Evolutionary conservation across 1,140 invertebrate species (phyloP).

Genomic region (Drosophila parvula): DNA sequence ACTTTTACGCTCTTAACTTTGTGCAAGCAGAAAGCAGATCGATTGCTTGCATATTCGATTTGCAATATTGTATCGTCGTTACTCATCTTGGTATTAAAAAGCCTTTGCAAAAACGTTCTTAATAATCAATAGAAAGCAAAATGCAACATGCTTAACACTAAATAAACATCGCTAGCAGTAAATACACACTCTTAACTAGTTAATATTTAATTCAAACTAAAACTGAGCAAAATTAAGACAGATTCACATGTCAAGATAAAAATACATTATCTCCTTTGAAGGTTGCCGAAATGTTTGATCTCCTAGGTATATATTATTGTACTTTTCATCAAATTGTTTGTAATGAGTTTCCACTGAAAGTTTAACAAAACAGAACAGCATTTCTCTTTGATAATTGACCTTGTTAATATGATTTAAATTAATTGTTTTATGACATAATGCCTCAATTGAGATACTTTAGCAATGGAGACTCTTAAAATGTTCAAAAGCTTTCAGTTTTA

Average conservation of each 20-base stretch:
- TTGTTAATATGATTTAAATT: background rate
- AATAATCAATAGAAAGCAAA: slow-evolving; percentile 20
- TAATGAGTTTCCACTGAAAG: background rate
- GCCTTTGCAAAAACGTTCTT: slow-evolving; percentile 18
- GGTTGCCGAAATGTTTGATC: background rate
- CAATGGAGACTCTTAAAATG: background rate
- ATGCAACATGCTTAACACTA: slow-evolving; percentile 70
- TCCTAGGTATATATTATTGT: background rate
- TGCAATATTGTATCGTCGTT: too few relatives aligned
- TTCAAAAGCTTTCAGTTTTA: background rate
- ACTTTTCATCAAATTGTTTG: background rate
- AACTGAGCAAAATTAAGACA: slow-evolving; percentile 74
- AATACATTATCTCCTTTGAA: too few relatives aligned
- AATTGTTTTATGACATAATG: background rate
- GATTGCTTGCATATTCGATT: too few relatives aligned
- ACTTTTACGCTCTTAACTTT: too few relatives aligned
- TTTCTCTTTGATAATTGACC: background rate
- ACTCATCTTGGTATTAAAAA: too few relatives aligned
- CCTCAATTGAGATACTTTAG: background rate
- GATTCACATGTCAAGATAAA: slow-evolving; percentile 46
- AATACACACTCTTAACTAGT: slow-evolving; percentile 36
- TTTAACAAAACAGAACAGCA: background rate
- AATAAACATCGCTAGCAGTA: slow-evolving; percentile 42
- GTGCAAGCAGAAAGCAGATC: too few relatives aligned
- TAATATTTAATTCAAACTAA: slow-evolving; percentile 24